Evolutionary conservation across 1,140 invertebrate species (phyloP).

Genomic region (Bursaphelenchus mucronatus): DNA sequence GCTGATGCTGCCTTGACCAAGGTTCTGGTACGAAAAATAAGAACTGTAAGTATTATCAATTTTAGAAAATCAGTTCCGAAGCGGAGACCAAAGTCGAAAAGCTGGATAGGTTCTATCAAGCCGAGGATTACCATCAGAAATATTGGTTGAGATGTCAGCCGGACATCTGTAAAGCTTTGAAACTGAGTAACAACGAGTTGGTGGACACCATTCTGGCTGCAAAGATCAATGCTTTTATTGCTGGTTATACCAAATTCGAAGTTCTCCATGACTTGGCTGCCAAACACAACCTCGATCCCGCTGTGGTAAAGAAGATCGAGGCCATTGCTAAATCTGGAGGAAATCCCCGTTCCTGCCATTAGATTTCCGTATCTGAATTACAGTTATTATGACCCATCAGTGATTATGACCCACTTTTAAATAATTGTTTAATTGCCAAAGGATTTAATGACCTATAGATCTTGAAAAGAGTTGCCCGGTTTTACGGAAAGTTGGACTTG

Average conservation of each 20-base stretch:
- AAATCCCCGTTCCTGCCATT: conserved; percentile 54
- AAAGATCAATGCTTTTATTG: conserved; percentile 53
- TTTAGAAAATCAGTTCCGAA: conserved; percentile 30
- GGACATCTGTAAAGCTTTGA: conserved; percentile 44
- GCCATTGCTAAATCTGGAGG: conserved; percentile 52
- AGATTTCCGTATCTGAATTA: neutral
- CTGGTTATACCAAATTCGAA: conserved; percentile 40
- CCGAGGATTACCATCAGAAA: conserved; percentile 60
- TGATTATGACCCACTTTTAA: too few species aligned
- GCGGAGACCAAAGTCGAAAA: conserved; percentile 53
- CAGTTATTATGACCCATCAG: too few species aligned
- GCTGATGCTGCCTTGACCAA: conserved; percentile 73
- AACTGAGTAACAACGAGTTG: conserved; percentile 48
- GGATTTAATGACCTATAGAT: too few species aligned
- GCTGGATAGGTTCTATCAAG: conserved; percentile 55
- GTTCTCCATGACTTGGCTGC: conserved; percentile 44
- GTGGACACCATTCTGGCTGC: conserved; percentile 48
- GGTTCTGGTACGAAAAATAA: conserved; percentile 48
- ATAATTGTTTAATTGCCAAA: too few species aligned
- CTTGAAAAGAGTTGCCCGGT: too few species aligned
- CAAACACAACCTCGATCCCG: conserved; percentile 43
- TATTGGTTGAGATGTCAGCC: conserved; percentile 49
- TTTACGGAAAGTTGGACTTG: too few species aligned
- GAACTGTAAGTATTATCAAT: neutral
- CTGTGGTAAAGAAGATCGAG: conserved; percentile 39